phyloP scores from a whole-genome alignment of 2,797 vertebrate species.

The Lacerta agilis region DNA sequence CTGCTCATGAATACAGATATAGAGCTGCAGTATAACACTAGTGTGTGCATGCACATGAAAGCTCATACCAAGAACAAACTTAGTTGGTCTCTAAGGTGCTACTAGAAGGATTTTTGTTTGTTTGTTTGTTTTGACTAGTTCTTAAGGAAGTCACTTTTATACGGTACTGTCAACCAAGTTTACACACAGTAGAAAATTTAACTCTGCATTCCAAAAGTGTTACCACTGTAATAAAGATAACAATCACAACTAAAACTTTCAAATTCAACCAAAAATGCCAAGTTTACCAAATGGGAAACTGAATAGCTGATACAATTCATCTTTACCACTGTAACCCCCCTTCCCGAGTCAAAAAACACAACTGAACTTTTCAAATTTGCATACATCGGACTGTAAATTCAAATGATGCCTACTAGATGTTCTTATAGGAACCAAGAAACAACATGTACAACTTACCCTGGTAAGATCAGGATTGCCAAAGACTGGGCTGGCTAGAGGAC shows the following conservation, averaged over 20 bases:
- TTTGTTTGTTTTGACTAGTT: too few relatives aligned
- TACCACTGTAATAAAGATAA: background rate
- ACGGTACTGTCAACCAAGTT: background rate
- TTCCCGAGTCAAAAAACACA: background rate
- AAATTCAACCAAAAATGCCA: background rate
- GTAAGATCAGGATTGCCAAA: slow-evolving; percentile 72
- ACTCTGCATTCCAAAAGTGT: background rate
- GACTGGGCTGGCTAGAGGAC: slow-evolving; percentile 66
- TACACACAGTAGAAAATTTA: background rate
- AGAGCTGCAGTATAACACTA: background rate
- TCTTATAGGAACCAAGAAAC: background rate
- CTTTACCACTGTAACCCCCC: too few relatives aligned
- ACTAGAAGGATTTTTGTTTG: too few relatives aligned
- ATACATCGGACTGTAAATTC: background rate
- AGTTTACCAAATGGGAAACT: background rate
- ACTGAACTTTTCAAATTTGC: background rate
- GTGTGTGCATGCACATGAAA: too few relatives aligned
- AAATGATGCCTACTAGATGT: background rate
- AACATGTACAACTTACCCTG: slow-evolving; percentile 66
- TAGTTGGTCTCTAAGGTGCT: too few relatives aligned
- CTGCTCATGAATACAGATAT: background rate
- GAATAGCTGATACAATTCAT: background rate
- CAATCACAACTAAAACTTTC: background rate
- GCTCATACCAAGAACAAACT: too few relatives aligned
- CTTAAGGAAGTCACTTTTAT: background rate